phyloP scores from a whole-genome alignment of 2,113 vertebrate species.

The Microtus richardsoni region DNA sequence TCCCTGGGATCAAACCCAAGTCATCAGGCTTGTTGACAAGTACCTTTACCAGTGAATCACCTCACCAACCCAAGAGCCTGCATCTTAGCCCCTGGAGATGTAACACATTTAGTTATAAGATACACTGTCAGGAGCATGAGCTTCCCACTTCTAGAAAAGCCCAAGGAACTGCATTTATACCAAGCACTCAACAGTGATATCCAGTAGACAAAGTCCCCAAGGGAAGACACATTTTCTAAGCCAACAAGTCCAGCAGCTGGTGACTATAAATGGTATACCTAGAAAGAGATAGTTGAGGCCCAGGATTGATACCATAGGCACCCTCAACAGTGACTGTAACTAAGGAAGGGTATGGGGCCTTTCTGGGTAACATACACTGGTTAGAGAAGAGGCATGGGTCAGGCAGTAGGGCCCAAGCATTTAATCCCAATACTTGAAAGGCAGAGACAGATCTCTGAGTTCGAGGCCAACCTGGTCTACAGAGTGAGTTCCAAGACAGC shows the following conservation, averaged over 20 bases:
- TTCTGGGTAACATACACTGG: neutral
- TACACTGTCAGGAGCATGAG: neutral
- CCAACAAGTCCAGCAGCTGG: neutral
- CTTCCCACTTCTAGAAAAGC: neutral
- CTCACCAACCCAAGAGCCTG: neutral
- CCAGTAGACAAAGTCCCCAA: neutral
- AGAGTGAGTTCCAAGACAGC: too few species aligned
- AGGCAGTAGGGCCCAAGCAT: too few species aligned
- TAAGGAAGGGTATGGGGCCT: rapidly evolving
- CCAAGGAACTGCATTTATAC: neutral
- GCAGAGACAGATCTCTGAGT: too few species aligned
- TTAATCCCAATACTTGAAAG: too few species aligned
- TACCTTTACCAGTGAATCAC: neutral
- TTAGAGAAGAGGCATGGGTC: neutral
- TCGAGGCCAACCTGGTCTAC: too few species aligned
- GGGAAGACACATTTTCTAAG: neutral
- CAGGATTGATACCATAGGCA: neutral
- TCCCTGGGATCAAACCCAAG: neutral
- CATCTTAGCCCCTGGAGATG: neutral
- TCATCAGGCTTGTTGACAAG: neutral
- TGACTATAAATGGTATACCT: neutral
- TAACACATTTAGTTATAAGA: neutral
- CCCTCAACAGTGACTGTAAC: neutral
- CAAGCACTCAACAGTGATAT: neutral
- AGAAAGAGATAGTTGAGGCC: neutral